These are phyloP conservation scores for Aptenodytes patagonicus DNA, from an alignment of 2,113 vertebrate genomes.

Conservation along the genomic window DNA sequence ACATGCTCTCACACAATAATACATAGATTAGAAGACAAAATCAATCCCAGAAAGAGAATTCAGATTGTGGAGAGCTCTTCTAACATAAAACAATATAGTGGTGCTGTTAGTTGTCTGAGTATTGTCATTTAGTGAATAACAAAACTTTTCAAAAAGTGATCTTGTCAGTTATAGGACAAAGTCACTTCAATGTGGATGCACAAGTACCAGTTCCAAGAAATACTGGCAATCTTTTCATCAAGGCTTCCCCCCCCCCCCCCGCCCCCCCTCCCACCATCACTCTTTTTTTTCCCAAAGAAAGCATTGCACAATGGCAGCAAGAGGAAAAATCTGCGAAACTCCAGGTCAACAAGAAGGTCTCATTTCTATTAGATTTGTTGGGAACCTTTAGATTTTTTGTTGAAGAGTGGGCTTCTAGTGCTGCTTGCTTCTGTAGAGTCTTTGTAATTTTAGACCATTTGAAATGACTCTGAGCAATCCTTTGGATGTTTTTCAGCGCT, in stretches of 20 bases:
- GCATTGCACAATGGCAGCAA: not conserved
- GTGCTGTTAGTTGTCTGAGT: not conserved
- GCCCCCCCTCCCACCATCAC: not conserved
- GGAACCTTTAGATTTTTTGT: not conserved
- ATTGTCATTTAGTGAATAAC: not conserved
- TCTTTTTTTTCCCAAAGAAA: not conserved
- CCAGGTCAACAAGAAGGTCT: not conserved
- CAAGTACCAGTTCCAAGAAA: conserved; percentile 22
- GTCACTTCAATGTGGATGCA: not conserved
- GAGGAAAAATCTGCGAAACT: not conserved
- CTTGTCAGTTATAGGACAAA: not conserved
- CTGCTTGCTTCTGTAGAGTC: not conserved
- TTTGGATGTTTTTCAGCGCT: not conserved
- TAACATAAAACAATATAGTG: not conserved
- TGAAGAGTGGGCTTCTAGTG: not conserved
- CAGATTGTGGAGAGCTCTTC: not conserved
- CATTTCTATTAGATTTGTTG: not conserved
- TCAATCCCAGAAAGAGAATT: not conserved
- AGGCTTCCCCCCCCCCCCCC: accelerated
- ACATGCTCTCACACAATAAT: not conserved
- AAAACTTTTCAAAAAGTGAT: conserved; percentile 14
- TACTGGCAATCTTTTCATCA: not conserved
- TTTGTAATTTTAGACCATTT: not conserved
- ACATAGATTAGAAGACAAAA: not conserved
- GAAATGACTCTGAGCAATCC: not conserved